phyloP scores from a whole-genome alignment of 2,113 vertebrate species.

The Serilophus lunatus region DNA sequence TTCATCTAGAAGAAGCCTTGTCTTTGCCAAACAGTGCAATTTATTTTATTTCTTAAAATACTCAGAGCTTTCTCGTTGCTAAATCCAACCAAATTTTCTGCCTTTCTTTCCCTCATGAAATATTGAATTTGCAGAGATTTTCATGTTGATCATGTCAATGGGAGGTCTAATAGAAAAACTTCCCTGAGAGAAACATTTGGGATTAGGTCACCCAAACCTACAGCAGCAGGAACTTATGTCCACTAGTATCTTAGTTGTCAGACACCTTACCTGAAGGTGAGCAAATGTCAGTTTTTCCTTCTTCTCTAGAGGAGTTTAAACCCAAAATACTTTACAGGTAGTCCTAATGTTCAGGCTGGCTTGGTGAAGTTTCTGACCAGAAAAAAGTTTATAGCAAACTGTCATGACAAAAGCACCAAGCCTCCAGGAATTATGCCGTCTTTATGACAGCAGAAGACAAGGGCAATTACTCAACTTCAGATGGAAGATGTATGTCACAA shows the following conservation, averaged over 20 bases:
- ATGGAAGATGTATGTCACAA: background rate
- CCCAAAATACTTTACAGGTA: background rate
- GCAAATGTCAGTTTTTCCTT: background rate
- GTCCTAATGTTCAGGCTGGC: background rate
- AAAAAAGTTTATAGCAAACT: background rate
- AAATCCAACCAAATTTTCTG: background rate
- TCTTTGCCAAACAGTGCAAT: background rate
- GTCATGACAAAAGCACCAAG: background rate
- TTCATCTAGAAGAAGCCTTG: background rate
- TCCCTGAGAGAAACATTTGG: background rate
- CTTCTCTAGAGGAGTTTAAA: background rate
- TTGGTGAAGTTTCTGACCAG: background rate
- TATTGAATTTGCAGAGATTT: background rate
- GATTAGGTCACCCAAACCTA: background rate
- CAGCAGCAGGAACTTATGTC: background rate
- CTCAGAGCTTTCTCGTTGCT: rapidly evolving
- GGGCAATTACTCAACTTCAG: background rate
- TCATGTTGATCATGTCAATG: background rate
- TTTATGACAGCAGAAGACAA: background rate
- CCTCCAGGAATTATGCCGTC: background rate
- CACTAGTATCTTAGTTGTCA: background rate
- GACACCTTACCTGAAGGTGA: background rate
- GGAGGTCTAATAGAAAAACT: background rate
- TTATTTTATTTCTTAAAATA: background rate
- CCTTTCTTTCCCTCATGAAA: background rate